Base-by-base conservation (phyloP, 2,888 invertebrate species). In the Drosophila putrida region DNA sequence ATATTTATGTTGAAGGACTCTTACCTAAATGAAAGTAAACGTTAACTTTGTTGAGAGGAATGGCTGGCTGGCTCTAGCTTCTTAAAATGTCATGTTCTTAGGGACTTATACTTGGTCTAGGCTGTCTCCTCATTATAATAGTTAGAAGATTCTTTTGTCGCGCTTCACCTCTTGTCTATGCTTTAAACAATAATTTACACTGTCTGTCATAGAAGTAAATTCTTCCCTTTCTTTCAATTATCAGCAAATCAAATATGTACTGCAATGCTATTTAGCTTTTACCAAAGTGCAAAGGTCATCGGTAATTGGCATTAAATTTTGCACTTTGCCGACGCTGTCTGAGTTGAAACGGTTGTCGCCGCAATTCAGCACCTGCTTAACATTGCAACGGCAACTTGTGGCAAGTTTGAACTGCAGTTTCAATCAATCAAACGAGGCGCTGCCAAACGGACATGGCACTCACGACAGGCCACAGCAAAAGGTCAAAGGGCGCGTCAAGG, bases 381-480 rank as follows among this genome's bases (percentile, higher is more conserved):
- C 53, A 27, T 43, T 54, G 41, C 54, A 61, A 54, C 63, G 61
- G 46, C 59, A 39, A 63, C 64, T 67, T 68, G 67, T 51, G 69
- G 51, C 62, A 77, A 75, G 80, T 59, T 75, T 74, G 80, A 77
- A 88, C 78, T 89, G 88, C 87, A 89, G 80, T 90, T 83, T 80
- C 85, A 89, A 90, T 90, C 90, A 90, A 90, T 90, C 90, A 90
- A 85, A 78, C 69, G 58, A 57, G 68, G 54, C 44, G 51, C 46
- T 51, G 55, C 44, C 61, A 79, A 79, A 61, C 72, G 68, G 72
- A 78, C 80, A 64, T 75, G 79, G 72, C 80, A 68, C 78, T 72
- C 65, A 66, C 69, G 69, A 58, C 55, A 57, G 44, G 53, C 72
- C 54, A 43, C 44, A 36, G 44, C 69, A 25, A 78, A 62, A 66